Evolutionary conservation across 1,140 invertebrate genomes (phyloP), one percentile per base, ranked within the genome.

Genomic region (Panulirus ornatus): DNA sequence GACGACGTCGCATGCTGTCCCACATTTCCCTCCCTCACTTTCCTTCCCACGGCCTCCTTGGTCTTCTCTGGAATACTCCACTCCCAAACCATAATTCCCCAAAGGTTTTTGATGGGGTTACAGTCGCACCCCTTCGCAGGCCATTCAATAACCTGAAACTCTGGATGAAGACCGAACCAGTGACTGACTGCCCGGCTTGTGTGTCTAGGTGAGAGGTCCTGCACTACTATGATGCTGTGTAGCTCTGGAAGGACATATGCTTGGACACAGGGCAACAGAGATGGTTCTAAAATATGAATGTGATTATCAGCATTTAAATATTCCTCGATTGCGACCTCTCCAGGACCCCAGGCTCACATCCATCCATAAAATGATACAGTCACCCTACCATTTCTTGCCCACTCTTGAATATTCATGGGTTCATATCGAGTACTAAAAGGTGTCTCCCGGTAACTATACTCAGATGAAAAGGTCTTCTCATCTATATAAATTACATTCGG

Each of bases 21-120:
- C 76, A 79, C 40, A 47, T 27, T 22, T 79, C 76, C 40, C 8
- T 79, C 42, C 2, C 44, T n/a, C 44, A 36, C 42, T 44, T 22
- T 79, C 42, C 2, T 79, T n/a, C 44, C 76, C 42, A 79, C 42
- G n/a, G 40, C 76, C 22, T 42, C 40, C 42, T 9, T 44, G 14
- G 42, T 47, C 76, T 44, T 40, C 30, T n/a, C 76, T 16, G 14
- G 38, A 2, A 79, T 40, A 2, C 1, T 42, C 76, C 76, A 79
- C 8, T 79, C 76, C 40, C 22, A 40, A 42, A 51, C 2, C 76
- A 40, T 73, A 16, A 44, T 44, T 44, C 76, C 76, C 76, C 42
- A 79, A 2, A 79, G 27, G n/a, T 79, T 79, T 44, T 79, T 22
- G 42, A 44, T 79, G 44, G 76, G 76, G 42, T 79, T 79, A n/a